phyloP scores from a whole-genome alignment of 2,888 invertebrate genomes.

The Cepaea hortensis region DNA sequence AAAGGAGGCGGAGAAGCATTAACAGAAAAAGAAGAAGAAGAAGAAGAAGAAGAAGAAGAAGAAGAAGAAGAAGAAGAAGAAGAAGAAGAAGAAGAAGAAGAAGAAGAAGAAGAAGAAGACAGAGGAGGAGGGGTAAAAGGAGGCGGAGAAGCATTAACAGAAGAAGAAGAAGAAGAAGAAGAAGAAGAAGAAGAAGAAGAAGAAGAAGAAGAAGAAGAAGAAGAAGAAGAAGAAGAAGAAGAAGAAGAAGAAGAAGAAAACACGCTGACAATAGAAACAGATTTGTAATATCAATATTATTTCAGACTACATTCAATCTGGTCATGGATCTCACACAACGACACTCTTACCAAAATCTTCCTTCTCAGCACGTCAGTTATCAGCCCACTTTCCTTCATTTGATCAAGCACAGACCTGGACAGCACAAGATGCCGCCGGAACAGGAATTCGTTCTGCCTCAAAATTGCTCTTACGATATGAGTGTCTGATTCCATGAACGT shows the following conservation, averaged over 20 bases:
- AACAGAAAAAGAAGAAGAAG: neutral
- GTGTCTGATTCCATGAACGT: conserved; percentile 38
- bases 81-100: neutral
- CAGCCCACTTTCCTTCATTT: conserved; percentile 42
- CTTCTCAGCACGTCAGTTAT: conserved; percentile 47
- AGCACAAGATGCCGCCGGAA: conserved; percentile 52
- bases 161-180: conserved; percentile 19
- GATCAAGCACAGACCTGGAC: conserved; percentile 52
- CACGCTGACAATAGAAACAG: neutral
- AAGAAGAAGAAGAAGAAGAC: too few relatives aligned
- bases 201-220: conserved; percentile 19
- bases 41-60: neutral
- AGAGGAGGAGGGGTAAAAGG: too few relatives aligned
- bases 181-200: conserved; percentile 23
- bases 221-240: conserved; percentile 15
- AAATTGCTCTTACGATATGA: conserved; percentile 45
- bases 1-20: too few relatives aligned
- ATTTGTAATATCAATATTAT: neutral
- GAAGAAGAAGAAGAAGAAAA: neutral
- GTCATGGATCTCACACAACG: neutral
- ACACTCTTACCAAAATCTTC: conserved; percentile 51
- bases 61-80: conserved; percentile 14
- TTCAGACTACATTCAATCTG: neutral
- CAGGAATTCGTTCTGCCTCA: conserved; percentile 49
- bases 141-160: neutral